Base-by-base conservation (phyloP, 2,797 vertebrate genomes). In the Spondyliosoma cantharus region DNA sequence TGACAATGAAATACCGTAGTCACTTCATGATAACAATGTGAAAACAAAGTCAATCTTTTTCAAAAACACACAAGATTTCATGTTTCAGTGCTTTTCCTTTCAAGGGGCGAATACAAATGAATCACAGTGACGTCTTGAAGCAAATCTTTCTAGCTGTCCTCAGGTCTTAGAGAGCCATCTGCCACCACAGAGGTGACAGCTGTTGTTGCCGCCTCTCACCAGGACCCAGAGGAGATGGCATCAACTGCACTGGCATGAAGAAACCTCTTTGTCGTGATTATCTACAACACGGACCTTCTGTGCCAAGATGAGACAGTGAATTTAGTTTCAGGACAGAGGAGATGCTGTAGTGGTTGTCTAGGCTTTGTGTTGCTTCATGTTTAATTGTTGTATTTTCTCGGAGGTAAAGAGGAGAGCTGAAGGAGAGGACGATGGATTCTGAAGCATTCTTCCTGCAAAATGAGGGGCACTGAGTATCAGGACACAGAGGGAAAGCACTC, bases 111-210 rank as follows among this genome's bases (percentile, higher is more conserved):
- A 82, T 80, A 66, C 43, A 82, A 57, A 61, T 80, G n/a, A 68
- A 32, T 4, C 25, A 8, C 57, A 63, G 69, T n/a, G 48, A 68
- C 3, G 4, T 82, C 32, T 76, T 48, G 52, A 81, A 66, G 67
- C 63, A 42, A 37, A 78, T 82, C 60, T 50, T 46, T n/a, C 13
- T 29, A 56, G 56, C 43, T 19, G 4, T 53, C 73, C n/a, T 67
- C 74, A 15, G 76, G 77, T 85, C 66, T 76, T 25, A 42, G 59
- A 61, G 43, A 69, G 67, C 68, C 81, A 78, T 89, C 83, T 86
- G 86, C 64, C 32, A 27, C 60, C 58, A 61, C 75, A 58, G 81
- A 77, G 67, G 53, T 61, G 65, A 74, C 81, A 88, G 74, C 82
- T 89, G 88, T 60, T 76, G n/a, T 17, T 61, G 68, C 58, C 27